Evolutionary conservation across 2,888 invertebrate genomes (phyloP), one percentile per base, ranked within the genome.

Genomic region (Hermaeophaga mercurialis): DNA sequence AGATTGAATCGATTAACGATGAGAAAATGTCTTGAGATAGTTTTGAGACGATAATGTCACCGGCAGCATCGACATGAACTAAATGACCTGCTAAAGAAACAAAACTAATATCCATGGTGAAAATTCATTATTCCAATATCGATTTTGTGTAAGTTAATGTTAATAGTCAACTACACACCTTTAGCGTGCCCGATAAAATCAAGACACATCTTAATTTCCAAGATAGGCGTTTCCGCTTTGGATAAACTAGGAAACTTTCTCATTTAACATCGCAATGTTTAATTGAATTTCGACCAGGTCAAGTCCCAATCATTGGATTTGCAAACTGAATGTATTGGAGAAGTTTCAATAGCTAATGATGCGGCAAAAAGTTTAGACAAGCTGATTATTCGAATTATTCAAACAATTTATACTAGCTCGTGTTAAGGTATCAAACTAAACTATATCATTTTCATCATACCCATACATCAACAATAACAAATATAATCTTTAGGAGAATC

Each of bases 271-370:
- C 36, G 36, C 59, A 56, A 56, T 59, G 58, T 59, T 61, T 63
- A 63, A 65, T 62, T 48, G 55, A 58, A 58, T 57, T 63, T 63
- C 49, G 54, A 48, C 45, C 49, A 48, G 65, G 61, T 63, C 62
- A 65, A 60, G 49, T 60, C 53, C 55, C 61, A 61, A 63, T 63
- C 56, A 56, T 50, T 48, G 54, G 50, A 48, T 45, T 46, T 26
- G 46, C 46, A 47, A 50, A 54, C 31, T 43, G 54, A 50, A 50
- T 54, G 50, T 31, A 41, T 48, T 31, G 38, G 18, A 22, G 26
- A 45, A 53, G 48, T 44, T 58, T 46, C 14, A 17, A 12, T 15
- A 38, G 18, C 12, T 43, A 43, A 43, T 43, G 43, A 15, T n/a
- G 24, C 43, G 26, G 26, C 18, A 26, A 43, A 11, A 11, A 38